phyloP scores from a whole-genome alignment of 2,888 invertebrate genomes.

The Merodon equestris region DNA sequence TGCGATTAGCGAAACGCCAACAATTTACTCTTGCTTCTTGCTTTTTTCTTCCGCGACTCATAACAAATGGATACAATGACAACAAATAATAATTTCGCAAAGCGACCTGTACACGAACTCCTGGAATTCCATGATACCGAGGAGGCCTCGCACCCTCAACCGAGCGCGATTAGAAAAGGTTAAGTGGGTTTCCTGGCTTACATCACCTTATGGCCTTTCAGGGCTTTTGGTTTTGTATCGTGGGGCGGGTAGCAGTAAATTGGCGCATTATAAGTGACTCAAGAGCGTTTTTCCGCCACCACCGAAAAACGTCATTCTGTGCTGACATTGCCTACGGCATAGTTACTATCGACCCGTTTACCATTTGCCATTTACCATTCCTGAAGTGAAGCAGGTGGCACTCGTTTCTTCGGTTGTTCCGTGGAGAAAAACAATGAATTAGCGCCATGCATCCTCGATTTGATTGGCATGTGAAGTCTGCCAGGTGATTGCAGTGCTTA shows the following conservation, averaged over 20 bases:
- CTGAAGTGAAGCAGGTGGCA: slow-evolving; percentile 38
- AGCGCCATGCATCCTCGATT: slow-evolving; percentile 62
- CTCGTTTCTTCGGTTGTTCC: slow-evolving; percentile 11
- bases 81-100: slow-evolving; percentile 50
- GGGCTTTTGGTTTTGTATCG: background rate
- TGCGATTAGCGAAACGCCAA: slow-evolving; percentile 54
- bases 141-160: slow-evolving; percentile 24
- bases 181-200: slow-evolving; percentile 61
- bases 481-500: slow-evolving; percentile 57
- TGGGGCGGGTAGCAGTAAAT: slow-evolving; percentile 20
- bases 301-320: slow-evolving; percentile 29
- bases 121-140: slow-evolving; percentile 32
- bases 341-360: slow-evolving; percentile 3
- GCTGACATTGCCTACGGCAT: slow-evolving; percentile 34
- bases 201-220: slow-evolving; percentile 45
- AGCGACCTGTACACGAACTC: slow-evolving; percentile 53
- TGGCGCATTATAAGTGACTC: slow-evolving; percentile 59
- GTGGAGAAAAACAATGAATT: slow-evolving; percentile 59
- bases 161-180: slow-evolving; percentile 54
- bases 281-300: slow-evolving; percentile 28
- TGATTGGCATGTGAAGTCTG: slow-evolving; percentile 67
- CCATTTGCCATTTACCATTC: slow-evolving; percentile 2
- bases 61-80: slow-evolving; percentile 49
- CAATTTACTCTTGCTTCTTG: too few species aligned
- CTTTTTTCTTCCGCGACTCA: slow-evolving; percentile 13